A percentile compares a stretch with the other conserved stretches of the same genome.
Conservation (phyloP, 1,140 invertebrate species). For the Caenorhabditis latens region DNA sequence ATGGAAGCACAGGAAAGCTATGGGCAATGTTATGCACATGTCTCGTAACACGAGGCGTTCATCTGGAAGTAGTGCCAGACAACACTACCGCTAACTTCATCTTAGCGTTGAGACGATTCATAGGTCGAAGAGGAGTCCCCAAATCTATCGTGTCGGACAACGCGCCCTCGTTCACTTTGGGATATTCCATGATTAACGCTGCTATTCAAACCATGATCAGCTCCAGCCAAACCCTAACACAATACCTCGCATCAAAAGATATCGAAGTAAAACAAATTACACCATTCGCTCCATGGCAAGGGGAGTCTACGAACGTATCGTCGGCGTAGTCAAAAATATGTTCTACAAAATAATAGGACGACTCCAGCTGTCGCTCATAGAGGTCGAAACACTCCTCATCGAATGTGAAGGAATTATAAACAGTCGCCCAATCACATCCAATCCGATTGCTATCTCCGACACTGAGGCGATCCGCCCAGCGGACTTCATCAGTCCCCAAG, state of each 20-base stretch:
- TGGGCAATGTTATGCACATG: slow-evolving; percentile 31
- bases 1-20: not conserved
- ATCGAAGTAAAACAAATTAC: slow-evolving; percentile 5
- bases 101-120: not conserved
- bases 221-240: not conserved
- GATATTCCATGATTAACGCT: slow-evolving; percentile 12
- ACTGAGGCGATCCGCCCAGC: slow-evolving; percentile 17
- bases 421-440: slow-evolving; percentile 1
- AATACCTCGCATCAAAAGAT: not conserved
- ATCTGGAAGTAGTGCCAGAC: slow-evolving; percentile 24
- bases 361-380: not conserved
- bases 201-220: slow-evolving; percentile 4
- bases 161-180: slow-evolving; percentile 25
- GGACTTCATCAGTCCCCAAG: slow-evolving; percentile 25
- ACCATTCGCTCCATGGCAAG: slow-evolving; percentile 50
- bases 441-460: not conserved
- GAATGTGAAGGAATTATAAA: slow-evolving; percentile 49
- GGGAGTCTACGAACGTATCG: slow-evolving; percentile 42
- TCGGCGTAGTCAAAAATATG: not conserved
- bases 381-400: slow-evolving; percentile 10
- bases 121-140: slow-evolving; percentile 33
- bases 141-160: slow-evolving; percentile 31
- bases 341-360: slow-evolving; percentile 43
- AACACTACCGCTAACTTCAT: not conserved
- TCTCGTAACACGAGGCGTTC: slow-evolving; percentile 4